phyloP scores from a whole-genome alignment of 1,140 invertebrate species.

The Heliconius eleuchia region DNA sequence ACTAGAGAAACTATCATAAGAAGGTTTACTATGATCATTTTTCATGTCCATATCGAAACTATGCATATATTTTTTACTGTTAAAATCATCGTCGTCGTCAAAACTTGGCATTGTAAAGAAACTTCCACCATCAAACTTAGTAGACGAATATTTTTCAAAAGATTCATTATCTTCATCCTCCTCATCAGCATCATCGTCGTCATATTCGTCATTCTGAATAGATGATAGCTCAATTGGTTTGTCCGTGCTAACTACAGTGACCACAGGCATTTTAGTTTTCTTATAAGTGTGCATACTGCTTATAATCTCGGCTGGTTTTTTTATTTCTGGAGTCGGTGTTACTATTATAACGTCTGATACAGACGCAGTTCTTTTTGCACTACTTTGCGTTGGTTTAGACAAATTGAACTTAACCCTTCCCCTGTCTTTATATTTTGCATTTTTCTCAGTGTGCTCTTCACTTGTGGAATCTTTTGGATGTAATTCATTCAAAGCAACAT shows the following conservation, averaged over 20 bases:
- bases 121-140: conserved; percentile 59
- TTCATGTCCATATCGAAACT: conserved; percentile 51
- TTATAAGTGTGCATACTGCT: conserved; percentile 65
- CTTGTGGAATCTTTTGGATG: conserved; percentile 65
- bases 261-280: conserved; percentile 59
- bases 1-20: conserved; percentile 60
- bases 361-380: conserved; percentile 46
- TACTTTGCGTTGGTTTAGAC: conserved; percentile 56
- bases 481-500: conserved; percentile 67
- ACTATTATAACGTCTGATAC: conserved; percentile 60
- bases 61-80: conserved; percentile 46
- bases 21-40: conserved; percentile 55
- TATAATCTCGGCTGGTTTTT: conserved; percentile 65
- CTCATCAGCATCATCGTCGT: conserved; percentile 52
- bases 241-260: conserved; percentile 48
- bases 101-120: conserved; percentile 70
- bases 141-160: conserved; percentile 60
- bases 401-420: conserved; percentile 66
- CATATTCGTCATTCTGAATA: conserved; percentile 48
- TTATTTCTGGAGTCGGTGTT: conserved; percentile 66
- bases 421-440: conserved; percentile 74
- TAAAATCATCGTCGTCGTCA: conserved; percentile 53
- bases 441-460: conserved; percentile 72
- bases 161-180: conserved; percentile 58
- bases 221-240: conserved; percentile 13